These are phyloP conservation scores for Gymnobelideus leadbeateri DNA, from an alignment of 2,113 vertebrate species.

Conservation along the genomic window DNA sequence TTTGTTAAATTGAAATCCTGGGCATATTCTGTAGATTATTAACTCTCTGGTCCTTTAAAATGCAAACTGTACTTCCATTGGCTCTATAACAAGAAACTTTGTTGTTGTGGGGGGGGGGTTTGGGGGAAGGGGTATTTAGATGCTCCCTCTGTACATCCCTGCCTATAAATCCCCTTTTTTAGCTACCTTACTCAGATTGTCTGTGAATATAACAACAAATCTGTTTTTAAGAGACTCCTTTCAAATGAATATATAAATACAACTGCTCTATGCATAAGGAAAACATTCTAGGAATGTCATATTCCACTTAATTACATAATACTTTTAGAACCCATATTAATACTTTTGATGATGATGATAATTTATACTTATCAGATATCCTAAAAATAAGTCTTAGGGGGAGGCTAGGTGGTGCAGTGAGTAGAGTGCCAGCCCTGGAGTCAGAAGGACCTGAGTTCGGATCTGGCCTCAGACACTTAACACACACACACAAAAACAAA, in stretches of 20 bases:
- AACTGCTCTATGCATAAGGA: constrained; percentile 47
- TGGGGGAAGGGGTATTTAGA: not conserved
- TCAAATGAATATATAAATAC: constrained; percentile 58
- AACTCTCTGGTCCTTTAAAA: constrained; percentile 29
- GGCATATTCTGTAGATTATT: not conserved
- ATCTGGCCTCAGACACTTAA: no score
- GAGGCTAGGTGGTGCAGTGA: no score
- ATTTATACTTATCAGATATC: constrained; percentile 71
- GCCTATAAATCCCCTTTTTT: constrained; percentile 28
- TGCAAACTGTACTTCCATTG: not conserved
- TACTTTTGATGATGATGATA: constrained; percentile 66
- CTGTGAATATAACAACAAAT: constrained; percentile 41
- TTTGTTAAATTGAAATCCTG: not conserved
- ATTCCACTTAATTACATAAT: constrained; percentile 75
- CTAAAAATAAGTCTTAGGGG: constrained; percentile 65
- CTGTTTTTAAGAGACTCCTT: constrained; percentile 46
- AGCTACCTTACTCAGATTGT: constrained; percentile 36
- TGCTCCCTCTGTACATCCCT: not conserved
- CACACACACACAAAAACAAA: no score
- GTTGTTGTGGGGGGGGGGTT: no score
- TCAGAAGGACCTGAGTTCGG: no score
- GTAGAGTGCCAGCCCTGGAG: no score
- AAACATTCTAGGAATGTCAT: constrained; percentile 63
- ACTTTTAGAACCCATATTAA: constrained; percentile 66
- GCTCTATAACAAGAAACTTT: not conserved